A percentile compares a stretch with the other conserved stretches of the same genome.
Evolutionary conservation across 2,113 vertebrate genomes (phyloP).

Genomic region (Theristicus caerulescens): DNA sequence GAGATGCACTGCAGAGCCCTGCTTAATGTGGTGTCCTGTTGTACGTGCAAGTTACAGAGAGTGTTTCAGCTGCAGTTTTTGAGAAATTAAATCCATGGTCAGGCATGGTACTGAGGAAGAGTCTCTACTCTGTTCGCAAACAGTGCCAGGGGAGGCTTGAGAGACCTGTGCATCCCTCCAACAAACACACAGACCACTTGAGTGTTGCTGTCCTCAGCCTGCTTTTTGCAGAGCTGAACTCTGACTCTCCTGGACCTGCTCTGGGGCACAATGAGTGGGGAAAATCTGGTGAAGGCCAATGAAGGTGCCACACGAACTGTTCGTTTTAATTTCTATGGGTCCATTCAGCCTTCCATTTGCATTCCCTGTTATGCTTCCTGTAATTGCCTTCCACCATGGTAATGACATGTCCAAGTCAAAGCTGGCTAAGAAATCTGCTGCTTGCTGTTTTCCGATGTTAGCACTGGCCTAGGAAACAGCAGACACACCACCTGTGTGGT

Average conservation of each 20-base stretch:
- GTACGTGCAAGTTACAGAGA: neutral
- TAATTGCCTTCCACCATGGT: neutral
- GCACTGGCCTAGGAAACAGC: neutral
- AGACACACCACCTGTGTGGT: neutral
- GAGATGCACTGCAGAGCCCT: neutral
- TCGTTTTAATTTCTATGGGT: neutral
- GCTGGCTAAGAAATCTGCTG: neutral
- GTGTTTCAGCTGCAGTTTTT: neutral
- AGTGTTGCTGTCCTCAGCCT: neutral
- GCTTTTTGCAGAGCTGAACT: neutral
- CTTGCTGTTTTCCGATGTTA: neutral
- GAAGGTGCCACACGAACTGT: neutral
- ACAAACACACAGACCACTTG: neutral
- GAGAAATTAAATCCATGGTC: neutral
- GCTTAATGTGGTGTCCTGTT: neutral
- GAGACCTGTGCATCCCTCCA: neutral
- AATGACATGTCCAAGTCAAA: neutral
- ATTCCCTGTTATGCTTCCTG: neutral
- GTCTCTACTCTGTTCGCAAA: neutral
- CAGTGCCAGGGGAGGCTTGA: neutral
- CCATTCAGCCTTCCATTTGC: neutral
- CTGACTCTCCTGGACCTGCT: neutral
- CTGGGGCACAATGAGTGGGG: fast-evolving
- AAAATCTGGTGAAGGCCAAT: neutral
- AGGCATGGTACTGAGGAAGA: neutral